Evolutionary conservation across 2,113 vertebrate species (phyloP).

Genomic region (Ia io): DNA sequence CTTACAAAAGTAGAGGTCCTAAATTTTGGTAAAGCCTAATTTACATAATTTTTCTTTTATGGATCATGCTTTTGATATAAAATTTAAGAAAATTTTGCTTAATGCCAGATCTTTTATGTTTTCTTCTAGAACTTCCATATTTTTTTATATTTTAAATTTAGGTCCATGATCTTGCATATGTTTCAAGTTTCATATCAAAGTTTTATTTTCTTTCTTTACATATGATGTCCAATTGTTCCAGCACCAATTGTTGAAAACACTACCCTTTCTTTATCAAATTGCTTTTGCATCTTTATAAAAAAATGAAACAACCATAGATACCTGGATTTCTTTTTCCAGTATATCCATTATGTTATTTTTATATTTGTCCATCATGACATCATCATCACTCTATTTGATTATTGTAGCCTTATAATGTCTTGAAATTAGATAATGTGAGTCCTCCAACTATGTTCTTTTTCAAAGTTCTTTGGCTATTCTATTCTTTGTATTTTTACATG

Average conservation of each 20-base stretch:
- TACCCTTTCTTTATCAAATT: neutral
- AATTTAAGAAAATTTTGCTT: neutral
- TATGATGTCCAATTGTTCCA: neutral
- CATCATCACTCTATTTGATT: neutral
- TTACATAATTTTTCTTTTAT: neutral
- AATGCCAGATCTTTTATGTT: neutral
- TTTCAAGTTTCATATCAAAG: neutral
- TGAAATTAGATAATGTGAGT: neutral
- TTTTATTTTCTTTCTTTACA: neutral
- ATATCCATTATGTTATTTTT: neutral
- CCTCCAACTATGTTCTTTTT: neutral
- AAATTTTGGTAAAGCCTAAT: neutral
- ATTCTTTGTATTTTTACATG: neutral
- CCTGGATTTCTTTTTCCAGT: neutral
- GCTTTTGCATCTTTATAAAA: neutral
- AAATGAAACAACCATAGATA: neutral
- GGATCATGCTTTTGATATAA: neutral
- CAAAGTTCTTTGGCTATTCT: neutral
- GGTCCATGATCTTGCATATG: neutral
- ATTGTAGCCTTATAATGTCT: neutral
- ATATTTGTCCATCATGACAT: neutral
- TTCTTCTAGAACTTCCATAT: neutral
- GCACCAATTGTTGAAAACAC: neutral
- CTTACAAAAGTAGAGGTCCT: neutral
- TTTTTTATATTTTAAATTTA: neutral